These are phyloP conservation scores for Lacanobia oleracea DNA, from an alignment of 2,888 invertebrate species.

Conservation along the genomic window DNA sequence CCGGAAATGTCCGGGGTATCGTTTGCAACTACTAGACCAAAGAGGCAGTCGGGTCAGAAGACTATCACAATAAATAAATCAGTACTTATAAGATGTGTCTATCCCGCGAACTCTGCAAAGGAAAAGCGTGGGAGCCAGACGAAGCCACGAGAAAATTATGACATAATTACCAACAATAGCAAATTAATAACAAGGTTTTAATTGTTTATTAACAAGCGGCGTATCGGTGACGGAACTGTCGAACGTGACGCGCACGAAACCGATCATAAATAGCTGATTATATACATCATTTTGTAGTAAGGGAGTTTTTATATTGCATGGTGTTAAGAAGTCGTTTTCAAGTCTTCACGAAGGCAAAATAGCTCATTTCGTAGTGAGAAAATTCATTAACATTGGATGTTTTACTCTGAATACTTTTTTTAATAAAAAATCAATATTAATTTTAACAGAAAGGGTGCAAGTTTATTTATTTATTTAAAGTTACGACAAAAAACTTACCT, in stretches of 20 bases:
- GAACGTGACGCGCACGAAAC: constrained; percentile 18
- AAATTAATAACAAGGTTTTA: constrained; percentile 34
- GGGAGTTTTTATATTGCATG: not conserved
- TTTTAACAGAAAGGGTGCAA: no score
- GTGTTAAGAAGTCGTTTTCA: not conserved
- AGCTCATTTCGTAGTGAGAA: no score
- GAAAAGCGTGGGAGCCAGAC: constrained; percentile 54
- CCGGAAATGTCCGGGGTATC: no score
- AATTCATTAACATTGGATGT: no score
- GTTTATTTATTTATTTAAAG: no score
- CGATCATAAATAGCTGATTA: constrained; percentile 8
- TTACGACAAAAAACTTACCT: no score
- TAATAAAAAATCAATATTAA: no score
- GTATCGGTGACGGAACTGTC: constrained; percentile 42
- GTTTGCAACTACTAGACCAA: not conserved
- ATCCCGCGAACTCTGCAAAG: constrained; percentile 9
- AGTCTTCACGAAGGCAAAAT: no score
- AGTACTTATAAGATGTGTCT: not conserved
- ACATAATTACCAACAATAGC: constrained; percentile 41
- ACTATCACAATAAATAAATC: not conserved
- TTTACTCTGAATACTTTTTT: no score
- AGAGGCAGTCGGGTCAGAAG: not conserved
- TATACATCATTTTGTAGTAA: not conserved
- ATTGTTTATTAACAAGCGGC: constrained; percentile 44
- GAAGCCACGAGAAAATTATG: constrained; percentile 29